Conservation (phyloP, 2,888 invertebrate species). For the Pheosia gnoma region DNA sequence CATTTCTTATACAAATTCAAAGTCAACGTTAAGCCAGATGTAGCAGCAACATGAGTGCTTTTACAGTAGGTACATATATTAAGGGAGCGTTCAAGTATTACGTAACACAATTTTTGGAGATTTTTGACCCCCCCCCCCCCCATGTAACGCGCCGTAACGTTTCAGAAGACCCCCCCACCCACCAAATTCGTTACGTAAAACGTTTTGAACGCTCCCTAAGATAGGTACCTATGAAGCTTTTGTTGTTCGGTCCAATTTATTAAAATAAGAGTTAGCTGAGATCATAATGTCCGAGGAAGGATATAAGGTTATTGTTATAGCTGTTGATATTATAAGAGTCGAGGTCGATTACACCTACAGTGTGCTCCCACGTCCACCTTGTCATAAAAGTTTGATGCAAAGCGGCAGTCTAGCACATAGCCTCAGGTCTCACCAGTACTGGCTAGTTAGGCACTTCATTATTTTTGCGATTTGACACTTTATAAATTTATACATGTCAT, state of each 20-base stretch:
- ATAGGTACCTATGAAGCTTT: neutral
- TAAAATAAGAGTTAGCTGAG: slow-evolving; percentile 28
- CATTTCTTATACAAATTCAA: too few relatives aligned
- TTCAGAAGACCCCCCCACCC: too few relatives aligned
- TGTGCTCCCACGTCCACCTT: slow-evolving; percentile 64
- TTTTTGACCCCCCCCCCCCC: too few relatives aligned
- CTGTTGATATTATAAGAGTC: slow-evolving; percentile 38
- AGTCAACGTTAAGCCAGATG: too few relatives aligned
- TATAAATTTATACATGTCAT: slow-evolving; percentile 38
- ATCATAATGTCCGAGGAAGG: slow-evolving; percentile 42
- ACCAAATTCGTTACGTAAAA: too few relatives aligned
- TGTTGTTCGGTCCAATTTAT: slow-evolving; percentile 11
- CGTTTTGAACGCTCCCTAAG: too few relatives aligned
- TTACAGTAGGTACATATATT: too few relatives aligned
- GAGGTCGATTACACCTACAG: slow-evolving; percentile 66
- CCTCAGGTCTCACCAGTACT: slow-evolving; percentile 59
- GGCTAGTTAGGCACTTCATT: slow-evolving; percentile 46
- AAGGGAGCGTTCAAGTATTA: too few relatives aligned
- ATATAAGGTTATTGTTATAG: slow-evolving; percentile 48
- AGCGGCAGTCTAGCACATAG: slow-evolving; percentile 60
- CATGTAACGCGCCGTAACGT: too few relatives aligned
- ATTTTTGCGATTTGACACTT: slow-evolving; percentile 11
- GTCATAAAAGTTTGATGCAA: slow-evolving; percentile 59
- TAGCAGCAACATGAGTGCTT: too few relatives aligned
- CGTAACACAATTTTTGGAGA: too few relatives aligned